A percentile compares a stretch with the other conserved stretches of the same genome.
These are phyloP conservation scores for Mandrillus leucophaeus DNA, from an alignment of 2,113 vertebrate species.

Conservation along the genomic window DNA sequence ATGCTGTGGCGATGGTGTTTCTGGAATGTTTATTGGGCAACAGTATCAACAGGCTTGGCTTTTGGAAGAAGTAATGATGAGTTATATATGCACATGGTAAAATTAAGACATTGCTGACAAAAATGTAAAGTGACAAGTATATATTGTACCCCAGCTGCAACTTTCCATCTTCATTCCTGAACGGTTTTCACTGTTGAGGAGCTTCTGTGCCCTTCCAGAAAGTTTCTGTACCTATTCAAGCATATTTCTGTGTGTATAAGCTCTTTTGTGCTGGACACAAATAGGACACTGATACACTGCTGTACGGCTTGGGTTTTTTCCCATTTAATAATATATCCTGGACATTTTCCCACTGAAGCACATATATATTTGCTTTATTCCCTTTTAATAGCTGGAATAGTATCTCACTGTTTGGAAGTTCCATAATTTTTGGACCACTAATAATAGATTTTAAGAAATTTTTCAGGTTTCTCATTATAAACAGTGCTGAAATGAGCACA, in stretches of 20 bases:
- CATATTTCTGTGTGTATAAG: not conserved
- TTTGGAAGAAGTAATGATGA: not conserved
- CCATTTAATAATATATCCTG: not conserved
- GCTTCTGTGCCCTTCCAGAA: not conserved
- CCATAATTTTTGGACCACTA: not conserved
- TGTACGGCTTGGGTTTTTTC: not conserved
- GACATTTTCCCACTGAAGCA: not conserved
- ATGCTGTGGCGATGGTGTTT: not conserved
- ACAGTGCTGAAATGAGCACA: not conserved
- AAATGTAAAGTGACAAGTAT: not conserved
- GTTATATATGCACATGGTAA: not conserved
- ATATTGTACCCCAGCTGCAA: not conserved
- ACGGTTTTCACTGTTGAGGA: not conserved
- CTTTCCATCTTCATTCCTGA: not conserved
- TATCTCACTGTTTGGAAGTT: not conserved
- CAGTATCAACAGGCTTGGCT: not conserved
- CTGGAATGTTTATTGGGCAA: not conserved
- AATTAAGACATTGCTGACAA: not conserved
- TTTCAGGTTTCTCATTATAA: not conserved
- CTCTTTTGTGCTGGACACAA: not conserved
- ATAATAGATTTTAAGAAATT: not conserved
- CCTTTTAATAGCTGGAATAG: not conserved
- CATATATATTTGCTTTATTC: not conserved
- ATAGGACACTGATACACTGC: not conserved
- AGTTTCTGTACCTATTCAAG: not conserved